Conservation (phyloP, 2,888 invertebrate species). For the Acrocera orbiculus region DNA sequence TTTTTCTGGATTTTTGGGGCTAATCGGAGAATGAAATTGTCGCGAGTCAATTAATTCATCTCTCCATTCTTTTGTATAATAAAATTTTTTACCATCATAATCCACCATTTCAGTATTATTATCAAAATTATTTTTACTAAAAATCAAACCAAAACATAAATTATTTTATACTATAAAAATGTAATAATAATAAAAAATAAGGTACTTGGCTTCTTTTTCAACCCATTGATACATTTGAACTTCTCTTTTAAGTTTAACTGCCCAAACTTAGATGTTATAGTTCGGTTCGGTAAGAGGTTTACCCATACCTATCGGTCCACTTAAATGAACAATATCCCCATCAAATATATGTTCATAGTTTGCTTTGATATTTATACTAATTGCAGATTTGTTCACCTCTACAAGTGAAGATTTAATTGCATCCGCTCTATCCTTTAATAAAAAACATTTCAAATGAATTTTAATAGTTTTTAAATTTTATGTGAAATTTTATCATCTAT, state of each 20-base stretch:
- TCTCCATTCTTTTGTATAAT: constrained; percentile 72
- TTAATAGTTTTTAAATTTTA: too few relatives aligned
- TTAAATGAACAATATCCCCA: constrained; percentile 58
- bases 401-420: too few relatives aligned
- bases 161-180: not conserved
- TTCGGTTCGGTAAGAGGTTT: constrained; percentile 74
- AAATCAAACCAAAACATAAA: not conserved
- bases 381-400: too few relatives aligned
- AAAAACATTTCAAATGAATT: too few relatives aligned
- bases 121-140: constrained; percentile 27
- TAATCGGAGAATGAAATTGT: constrained; percentile 54
- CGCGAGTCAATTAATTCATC: constrained; percentile 66
- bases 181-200: too few relatives aligned
- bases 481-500: too few relatives aligned
- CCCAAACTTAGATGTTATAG: constrained; percentile 67
- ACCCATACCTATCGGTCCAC: constrained; percentile 51
- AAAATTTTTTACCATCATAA: constrained; percentile 50
- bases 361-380: too few relatives aligned
- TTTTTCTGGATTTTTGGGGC: constrained; percentile 67
- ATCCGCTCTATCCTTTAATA: too few relatives aligned
- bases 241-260: constrained; percentile 64
- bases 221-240: constrained; percentile 94
- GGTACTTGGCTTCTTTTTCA: constrained; percentile 39
- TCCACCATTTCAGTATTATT: constrained; percentile 32
- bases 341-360: too few relatives aligned